phyloP scores from a whole-genome alignment of 92 coral and sea anemone genomes.

The Blastomussa wellsi region DNA sequence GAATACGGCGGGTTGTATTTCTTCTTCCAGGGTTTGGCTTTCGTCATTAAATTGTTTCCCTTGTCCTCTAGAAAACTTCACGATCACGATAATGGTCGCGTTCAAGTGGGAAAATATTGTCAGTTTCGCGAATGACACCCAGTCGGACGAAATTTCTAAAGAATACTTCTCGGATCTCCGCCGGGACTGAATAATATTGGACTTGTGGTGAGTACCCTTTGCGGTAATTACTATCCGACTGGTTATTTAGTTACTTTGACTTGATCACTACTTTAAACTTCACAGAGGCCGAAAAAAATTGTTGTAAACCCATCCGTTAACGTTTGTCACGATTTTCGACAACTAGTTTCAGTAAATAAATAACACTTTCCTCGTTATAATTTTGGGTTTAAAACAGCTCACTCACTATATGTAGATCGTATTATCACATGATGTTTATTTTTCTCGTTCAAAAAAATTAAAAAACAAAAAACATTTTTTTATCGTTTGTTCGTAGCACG shows the following conservation, averaged over 20 bases:
- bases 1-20: neutral
- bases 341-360: neutral
- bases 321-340: neutral
- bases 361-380: neutral
- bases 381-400: neutral
- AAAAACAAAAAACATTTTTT: constrained; percentile 5
- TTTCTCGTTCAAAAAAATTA: neutral
- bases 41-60: neutral
- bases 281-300: neutral
- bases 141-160: neutral
- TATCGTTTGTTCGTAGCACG: neutral
- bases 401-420: neutral
- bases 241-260: constrained; percentile 18
- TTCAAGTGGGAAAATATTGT: neutral
- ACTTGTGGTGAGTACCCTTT: constrained; percentile 13
- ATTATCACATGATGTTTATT: neutral
- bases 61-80: neutral
- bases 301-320: neutral
- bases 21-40: neutral
- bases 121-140: neutral
- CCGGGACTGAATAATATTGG: neutral
- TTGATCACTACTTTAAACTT: neutral
- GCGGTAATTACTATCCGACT: neutral
- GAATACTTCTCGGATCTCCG: neutral
- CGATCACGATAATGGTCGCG: neutral